Base-by-base conservation (phyloP, 2,888 invertebrate species). In the Euzetes globulus region DNA sequence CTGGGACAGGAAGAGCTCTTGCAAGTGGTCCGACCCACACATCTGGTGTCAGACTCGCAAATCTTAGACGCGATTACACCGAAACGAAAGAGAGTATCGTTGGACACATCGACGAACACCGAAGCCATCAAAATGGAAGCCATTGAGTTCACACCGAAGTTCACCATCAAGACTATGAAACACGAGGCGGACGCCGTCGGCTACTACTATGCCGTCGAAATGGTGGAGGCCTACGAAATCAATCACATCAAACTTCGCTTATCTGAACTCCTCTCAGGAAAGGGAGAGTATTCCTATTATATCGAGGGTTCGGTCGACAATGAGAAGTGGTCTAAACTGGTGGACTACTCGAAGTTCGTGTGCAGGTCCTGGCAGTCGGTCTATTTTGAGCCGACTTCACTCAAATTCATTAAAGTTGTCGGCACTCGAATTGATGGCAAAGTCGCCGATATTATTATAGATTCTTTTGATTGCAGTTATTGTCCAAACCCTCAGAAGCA, bases 161-260 rank as follows among this genome's bases (percentile, higher is more conserved):
- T 45, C 13, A 45, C 45, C 41, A 68, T 68, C 1, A 68, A 68
- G 68, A 68, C 68, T 45, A 68, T 68, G 68, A 68, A 68, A 68
- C 68, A 68, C 68, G 68, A 68, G 68, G 41, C 68, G 13, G 68
- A 68, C 15, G 19, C 22, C n/a, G 45, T 68, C 45, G 68, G 37
- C 22, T 68, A 22, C 13, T 68, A 68, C 25, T 68, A 68, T 19
- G 9, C 22, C 15, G 45, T 68, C 19, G 68, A 68, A 45, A 41
- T 68, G 37, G 9, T 22, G 2, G 65, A 68, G 25, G 1, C 45
- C 15, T 68, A 68, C 19, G 41, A 68, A 17, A 68, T 68, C 1
- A 68, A 68, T 22, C 45, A 68, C 45, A 68, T 68, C 2, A 41
- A 45, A 11, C 4, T 68, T 7, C 41, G 68, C 9, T 22, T 68